phyloP scores from a whole-genome alignment of 1,140 invertebrate genomes.

The Drosophila melanogaster region Release_6_plus_ISO1_MT NT_037436.4:15031501-15032000 shows the following conservation, averaged over 20 bases:
- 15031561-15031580: background rate
- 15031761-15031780: slow-evolving; percentile 13
- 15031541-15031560: slow-evolving; percentile 5
- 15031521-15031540: slow-evolving; percentile 7
- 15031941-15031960: slow-evolving; percentile 39
- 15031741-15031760: slow-evolving; percentile 42
- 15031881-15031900: slow-evolving; percentile 71
- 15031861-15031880: slow-evolving; percentile 47
- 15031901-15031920: slow-evolving; percentile 54
- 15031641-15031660: slow-evolving; percentile 56
- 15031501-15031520: slow-evolving; percentile 47
- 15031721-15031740: slow-evolving; percentile 12
- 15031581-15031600: slow-evolving; percentile 29
- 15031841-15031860: slow-evolving; percentile 42
- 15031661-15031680: slow-evolving; percentile 55
- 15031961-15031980: slow-evolving; percentile 16
- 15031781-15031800: too few relatives aligned
- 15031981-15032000: slow-evolving; percentile 12
- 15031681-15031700: slow-evolving; percentile 33
- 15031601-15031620: slow-evolving; percentile 24
- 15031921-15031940: background rate
- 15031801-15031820: background rate
- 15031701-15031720: slow-evolving; percentile 12
- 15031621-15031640: slow-evolving; percentile 27
- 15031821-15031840: slow-evolving; percentile 24